A percentile compares a stretch with the other conserved stretches of the same genome.
Evolutionary conservation across 2,888 invertebrate species (phyloP).

Genomic region (Agrotis exclamationis): DNA sequence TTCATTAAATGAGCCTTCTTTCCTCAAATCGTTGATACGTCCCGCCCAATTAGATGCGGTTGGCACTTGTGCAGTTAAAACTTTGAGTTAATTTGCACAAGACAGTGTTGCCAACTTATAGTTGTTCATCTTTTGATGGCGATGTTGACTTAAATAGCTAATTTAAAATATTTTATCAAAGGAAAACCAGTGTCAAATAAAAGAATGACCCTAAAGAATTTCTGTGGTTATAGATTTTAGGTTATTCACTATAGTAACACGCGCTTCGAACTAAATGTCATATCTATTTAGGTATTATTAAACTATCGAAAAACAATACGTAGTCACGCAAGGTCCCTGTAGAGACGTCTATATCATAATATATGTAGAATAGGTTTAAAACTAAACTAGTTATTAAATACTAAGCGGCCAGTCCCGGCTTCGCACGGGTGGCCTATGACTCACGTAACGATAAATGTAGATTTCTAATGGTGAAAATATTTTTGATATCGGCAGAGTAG

Average conservation of each 20-base stretch:
- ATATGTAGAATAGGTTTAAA: background rate
- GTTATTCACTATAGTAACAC: background rate
- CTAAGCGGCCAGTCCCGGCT: too few species aligned
- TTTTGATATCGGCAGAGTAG: too few species aligned
- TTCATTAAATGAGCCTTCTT: constrained; percentile 24
- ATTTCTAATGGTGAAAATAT: too few species aligned
- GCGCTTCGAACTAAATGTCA: too few species aligned
- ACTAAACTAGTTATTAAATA: too few species aligned
- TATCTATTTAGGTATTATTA: background rate
- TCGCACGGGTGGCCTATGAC: too few species aligned
- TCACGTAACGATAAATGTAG: too few species aligned
- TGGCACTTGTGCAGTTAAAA: constrained; percentile 61
- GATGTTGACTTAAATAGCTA: constrained; percentile 33
- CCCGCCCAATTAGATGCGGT: constrained; percentile 58
- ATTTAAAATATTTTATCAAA: background rate
- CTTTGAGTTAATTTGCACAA: constrained; percentile 58
- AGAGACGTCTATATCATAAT: background rate
- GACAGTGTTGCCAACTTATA: constrained; percentile 54
- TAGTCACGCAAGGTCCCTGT: background rate
- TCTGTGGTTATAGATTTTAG: background rate
- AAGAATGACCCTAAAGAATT: too few species aligned
- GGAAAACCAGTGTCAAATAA: too few species aligned
- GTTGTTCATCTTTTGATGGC: constrained; percentile 36
- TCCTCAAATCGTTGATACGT: background rate
- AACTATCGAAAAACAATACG: background rate